Base-by-base conservation (phyloP, 2,888 invertebrate genomes). In the Melanotus villosus region DNA sequence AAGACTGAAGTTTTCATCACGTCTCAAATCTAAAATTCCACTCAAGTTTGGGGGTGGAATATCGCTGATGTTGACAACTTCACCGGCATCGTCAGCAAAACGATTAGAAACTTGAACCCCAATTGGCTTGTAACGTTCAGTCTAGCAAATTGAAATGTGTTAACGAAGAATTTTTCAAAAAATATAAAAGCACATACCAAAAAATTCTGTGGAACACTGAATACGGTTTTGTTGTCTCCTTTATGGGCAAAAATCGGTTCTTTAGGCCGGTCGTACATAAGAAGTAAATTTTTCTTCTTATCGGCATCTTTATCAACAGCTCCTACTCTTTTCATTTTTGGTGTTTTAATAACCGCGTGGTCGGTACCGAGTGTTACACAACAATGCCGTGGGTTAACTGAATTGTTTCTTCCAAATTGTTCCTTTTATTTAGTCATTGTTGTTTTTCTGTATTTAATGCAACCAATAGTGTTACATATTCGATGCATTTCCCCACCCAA, bases 221-320 rank as follows among this genome's bases (percentile, higher is more conserved):
- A 92, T 10, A 88, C 83, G 14, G 87, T 84, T 68, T 87, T 87
- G 0, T 87, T 77, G 9, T 89, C 88, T 1, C 92, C 92, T 83
- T 93, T 94, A 73, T 91, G 90, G 85, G 92, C 89, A 14, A 93
- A 93, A 68, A 91, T 88, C 0, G 93, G 93, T 84, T 94, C 93
- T 71, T 89, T 87, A 6, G 93, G 93, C 36, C 93, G 89, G 80
- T 93, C 92, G 84, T 92, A 93, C 75, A 94, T 88, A 77, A 90
- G 83, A 74, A 91, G 83, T 7, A 92, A 82, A 77, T 90, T 86
- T 7, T 59, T 52, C n/a, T 86, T 82, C 77, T 86, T 88, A 1
- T 26, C 66, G 19, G 43, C 18, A n/a, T n/a, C n/a, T n/a, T n/a
- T n/a, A n/a, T n/a, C n/a, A n/a, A n/a, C n/a, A n/a, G n/a, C n/a